These are phyloP conservation scores for Phymatocera aterrima DNA, from an alignment of 2,888 invertebrate genomes.

Conservation along the genomic window DNA sequence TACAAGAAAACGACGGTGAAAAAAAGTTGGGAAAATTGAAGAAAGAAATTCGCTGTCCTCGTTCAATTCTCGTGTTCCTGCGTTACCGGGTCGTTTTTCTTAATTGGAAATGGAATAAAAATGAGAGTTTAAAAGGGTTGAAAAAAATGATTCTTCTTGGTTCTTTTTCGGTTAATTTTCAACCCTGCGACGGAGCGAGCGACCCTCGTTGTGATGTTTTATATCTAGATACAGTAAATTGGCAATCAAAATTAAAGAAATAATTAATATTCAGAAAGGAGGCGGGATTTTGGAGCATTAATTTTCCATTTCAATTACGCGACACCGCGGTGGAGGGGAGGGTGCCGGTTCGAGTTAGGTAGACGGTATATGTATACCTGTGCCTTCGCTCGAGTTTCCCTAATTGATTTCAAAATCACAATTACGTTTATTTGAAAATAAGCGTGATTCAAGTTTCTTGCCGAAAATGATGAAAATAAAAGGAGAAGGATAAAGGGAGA, in stretches of 20 bases:
- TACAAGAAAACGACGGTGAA: too few relatives aligned
- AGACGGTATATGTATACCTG: too few relatives aligned
- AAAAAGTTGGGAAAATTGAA: too few relatives aligned
- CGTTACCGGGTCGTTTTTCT: neutral
- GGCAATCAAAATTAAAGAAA: constrained; percentile 34
- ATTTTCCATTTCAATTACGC: constrained; percentile 23
- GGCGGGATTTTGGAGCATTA: constrained; percentile 1
- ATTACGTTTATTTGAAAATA: neutral
- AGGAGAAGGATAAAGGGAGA: constrained; percentile 51
- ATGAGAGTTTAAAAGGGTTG: neutral
- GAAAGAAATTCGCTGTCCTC: neutral
- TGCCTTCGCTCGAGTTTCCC: too few relatives aligned
- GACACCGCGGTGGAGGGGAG: neutral
- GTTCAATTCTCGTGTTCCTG: too few relatives aligned
- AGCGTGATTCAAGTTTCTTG: too few relatives aligned
- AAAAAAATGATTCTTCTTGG: too few relatives aligned
- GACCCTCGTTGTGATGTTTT: neutral
- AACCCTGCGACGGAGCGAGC: neutral
- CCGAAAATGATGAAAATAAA: neutral
- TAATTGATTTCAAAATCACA: constrained; percentile 1
- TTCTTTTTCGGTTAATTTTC: too few relatives aligned
- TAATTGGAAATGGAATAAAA: constrained; percentile 8
- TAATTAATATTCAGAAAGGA: constrained; percentile 33
- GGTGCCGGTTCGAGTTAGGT: too few relatives aligned
- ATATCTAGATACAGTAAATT: constrained; percentile 27